A percentile compares a stretch with the other conserved stretches of the same genome.
Conservation (phyloP, 2,797 vertebrate genomes). For the Leucoraja ocellata region DNA sequence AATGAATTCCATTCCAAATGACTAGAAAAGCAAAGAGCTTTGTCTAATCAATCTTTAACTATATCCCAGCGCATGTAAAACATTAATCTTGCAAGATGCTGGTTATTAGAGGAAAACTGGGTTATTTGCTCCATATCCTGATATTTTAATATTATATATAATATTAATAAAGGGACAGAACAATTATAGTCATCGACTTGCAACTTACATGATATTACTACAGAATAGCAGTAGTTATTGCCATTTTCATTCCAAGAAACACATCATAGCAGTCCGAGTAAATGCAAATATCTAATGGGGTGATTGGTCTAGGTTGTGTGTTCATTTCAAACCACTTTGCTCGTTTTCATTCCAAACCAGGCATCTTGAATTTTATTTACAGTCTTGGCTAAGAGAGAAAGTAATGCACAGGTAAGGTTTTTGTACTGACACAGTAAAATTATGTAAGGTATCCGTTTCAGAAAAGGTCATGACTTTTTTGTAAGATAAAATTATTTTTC, state of each 20-base stretch:
- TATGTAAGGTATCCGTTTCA: not conserved
- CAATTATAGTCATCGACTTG: not conserved
- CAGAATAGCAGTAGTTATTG: constrained; percentile 26
- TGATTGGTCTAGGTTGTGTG: not conserved
- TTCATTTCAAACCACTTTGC: not conserved
- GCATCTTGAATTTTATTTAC: no score
- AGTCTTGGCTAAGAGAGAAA: not conserved
- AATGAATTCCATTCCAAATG: not conserved
- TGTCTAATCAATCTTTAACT: constrained; percentile 5
- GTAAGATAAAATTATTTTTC: not conserved
- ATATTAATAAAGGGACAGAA: not conserved
- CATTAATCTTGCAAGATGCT: not conserved
- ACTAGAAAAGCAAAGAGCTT: not conserved
- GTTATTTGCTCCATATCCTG: constrained; percentile 30
- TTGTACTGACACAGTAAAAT: not conserved
- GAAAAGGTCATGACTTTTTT: constrained; percentile 2
- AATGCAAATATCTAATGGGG: not conserved
- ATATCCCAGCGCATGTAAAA: constrained; percentile 5
- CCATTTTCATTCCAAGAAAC: not conserved
- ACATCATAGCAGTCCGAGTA: not conserved
- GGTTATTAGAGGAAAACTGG: not conserved
- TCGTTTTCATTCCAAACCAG: not conserved
- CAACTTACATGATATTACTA: constrained; percentile 17
- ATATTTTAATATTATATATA: not conserved
- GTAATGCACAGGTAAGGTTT: not conserved